Percentiles rank a stretch among this genome's conserved stretches.
phyloP scores from a whole-genome alignment of 1,140 invertebrate species.

The Drosophila auraria region DNA sequence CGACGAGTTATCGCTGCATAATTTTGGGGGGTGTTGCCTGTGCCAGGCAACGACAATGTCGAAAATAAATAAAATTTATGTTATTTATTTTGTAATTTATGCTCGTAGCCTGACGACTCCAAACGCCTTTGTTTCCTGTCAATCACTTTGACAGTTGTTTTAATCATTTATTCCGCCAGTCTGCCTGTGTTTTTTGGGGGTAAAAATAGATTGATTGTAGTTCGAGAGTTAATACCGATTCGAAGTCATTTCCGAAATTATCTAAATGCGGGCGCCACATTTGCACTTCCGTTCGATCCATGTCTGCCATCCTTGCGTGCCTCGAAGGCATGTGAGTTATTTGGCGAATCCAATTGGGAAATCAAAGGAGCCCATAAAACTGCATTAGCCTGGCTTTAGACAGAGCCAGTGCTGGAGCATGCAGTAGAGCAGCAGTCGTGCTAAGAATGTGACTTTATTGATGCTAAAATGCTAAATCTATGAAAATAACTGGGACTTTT shows the following conservation, averaged over 20 bases:
- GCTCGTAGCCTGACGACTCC: constrained; percentile 49
- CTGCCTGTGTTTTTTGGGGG: background rate
- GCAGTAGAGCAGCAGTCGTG: background rate
- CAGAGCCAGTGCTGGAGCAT: constrained; percentile 1
- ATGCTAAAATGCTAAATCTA: background rate
- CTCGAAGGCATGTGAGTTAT: constrained; percentile 29
- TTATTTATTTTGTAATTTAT: constrained; percentile 81
- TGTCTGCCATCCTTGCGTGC: constrained; percentile 4
- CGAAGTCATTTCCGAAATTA: constrained; percentile 23
- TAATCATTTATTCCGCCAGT: constrained; percentile 60
- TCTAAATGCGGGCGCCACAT: constrained; percentile 22
- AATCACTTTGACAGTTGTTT: constrained; percentile 69
- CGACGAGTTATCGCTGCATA: constrained; percentile 49
- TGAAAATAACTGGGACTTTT: background rate
- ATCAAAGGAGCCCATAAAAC: constrained; percentile 17
- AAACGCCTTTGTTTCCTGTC: constrained; percentile 52
- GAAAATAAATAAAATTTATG: constrained; percentile 63
- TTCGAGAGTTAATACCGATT: constrained; percentile 15
- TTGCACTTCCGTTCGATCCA: constrained; percentile 28
- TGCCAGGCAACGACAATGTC: constrained; percentile 72
- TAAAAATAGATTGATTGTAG: constrained; percentile 48
- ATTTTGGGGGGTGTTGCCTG: constrained; percentile 24
- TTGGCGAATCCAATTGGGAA: constrained; percentile 20
- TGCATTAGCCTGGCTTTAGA: constrained; percentile 19
- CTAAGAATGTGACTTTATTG: background rate